A percentile compares a stretch with the other conserved stretches of the same genome.
Conservation (phyloP, 1,140 invertebrate species). For the Drosophila sp. region DNA sequence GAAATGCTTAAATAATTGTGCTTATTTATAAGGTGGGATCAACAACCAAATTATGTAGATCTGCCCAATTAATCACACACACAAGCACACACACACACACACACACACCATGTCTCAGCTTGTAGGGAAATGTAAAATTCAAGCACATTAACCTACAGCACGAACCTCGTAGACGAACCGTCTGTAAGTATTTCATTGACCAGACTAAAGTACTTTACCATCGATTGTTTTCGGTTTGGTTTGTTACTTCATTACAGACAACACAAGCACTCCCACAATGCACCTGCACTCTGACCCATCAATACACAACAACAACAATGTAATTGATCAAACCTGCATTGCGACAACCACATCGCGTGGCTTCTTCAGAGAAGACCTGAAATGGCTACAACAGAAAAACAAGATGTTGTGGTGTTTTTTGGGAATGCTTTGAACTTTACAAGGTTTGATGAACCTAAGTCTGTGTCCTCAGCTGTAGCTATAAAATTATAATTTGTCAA, state of each 20-base stretch:
- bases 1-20: neutral
- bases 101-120: no score
- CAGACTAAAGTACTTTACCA: neutral
- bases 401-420: neutral
- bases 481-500: no score
- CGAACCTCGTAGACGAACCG: neutral
- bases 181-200: neutral
- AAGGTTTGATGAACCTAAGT: no score
- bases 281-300: neutral
- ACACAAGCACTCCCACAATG: neutral
- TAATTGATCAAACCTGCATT: neutral
- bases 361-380: neutral
- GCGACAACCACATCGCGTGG: neutral
- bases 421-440: neutral
- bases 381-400: neutral
- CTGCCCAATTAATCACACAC: no score
- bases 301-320: neutral
- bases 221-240: neutral
- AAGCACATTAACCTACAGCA: neutral
- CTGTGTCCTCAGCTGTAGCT: no score
- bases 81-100: no score
- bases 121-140: neutral
- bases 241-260: neutral
- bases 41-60: neutral
- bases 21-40: conserved; percentile 3